phyloP scores from a whole-genome alignment of 2,797 vertebrate genomes.

The Ceyx erithaca region DNA sequence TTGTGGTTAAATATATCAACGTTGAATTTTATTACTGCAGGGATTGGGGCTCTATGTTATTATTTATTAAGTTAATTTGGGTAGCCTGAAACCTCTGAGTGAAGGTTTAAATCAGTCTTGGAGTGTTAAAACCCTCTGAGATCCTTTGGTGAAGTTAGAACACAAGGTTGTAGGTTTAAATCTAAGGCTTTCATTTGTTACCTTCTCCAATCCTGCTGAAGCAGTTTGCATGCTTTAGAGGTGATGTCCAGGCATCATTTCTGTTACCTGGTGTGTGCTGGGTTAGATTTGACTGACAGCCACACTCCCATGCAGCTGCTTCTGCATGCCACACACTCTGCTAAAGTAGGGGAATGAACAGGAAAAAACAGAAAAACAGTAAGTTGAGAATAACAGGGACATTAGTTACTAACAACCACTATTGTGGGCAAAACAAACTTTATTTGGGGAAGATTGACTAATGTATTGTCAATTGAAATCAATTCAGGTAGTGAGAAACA shows the following conservation, averaged over 20 bases:
- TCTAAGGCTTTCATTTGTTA: not conserved
- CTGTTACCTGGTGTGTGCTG: rapidly evolving
- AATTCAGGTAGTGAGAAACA: not conserved
- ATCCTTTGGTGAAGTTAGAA: not conserved
- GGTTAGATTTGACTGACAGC: not conserved
- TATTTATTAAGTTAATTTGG: not conserved
- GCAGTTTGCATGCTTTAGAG: not conserved
- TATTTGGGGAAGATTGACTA: not conserved
- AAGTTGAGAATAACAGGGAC: not conserved
- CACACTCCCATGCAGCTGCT: not conserved
- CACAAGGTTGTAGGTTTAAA: not conserved
- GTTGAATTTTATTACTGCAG: not conserved
- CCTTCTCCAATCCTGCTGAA: not conserved
- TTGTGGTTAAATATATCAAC: not conserved
- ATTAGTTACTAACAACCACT: not conserved
- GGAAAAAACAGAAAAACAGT: not conserved
- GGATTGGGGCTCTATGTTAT: not conserved
- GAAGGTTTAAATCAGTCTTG: not conserved
- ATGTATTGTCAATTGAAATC: not conserved
- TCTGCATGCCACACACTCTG: not conserved
- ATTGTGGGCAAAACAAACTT: not conserved
- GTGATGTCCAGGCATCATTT: not conserved
- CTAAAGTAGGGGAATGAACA: not conserved
- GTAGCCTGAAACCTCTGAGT: not conserved
- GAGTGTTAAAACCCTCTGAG: not conserved